Evolutionary conservation across 2,113 vertebrate species (phyloP).

Genomic region (Cololabis saira): DNA sequence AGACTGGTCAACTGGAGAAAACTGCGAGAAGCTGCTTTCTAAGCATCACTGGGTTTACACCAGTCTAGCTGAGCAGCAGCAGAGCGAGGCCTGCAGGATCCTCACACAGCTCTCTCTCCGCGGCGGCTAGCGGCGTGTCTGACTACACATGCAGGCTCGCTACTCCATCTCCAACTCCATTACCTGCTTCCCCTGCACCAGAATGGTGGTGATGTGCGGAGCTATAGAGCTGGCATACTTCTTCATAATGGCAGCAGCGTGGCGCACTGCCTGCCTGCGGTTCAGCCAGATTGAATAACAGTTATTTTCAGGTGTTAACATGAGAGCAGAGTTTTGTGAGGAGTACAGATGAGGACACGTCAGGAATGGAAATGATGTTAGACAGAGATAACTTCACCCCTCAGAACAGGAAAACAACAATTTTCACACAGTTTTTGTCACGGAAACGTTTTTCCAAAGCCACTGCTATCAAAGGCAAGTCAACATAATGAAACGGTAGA

Average conservation of each 20-base stretch:
- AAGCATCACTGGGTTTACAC: too few relatives aligned
- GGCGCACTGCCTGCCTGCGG: constrained; percentile 90
- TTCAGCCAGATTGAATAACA: constrained; percentile 55
- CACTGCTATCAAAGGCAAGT: neutral
- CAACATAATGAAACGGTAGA: neutral
- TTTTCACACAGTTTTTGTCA: neutral
- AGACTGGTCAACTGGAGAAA: too few relatives aligned
- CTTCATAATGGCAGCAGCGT: constrained; percentile 89
- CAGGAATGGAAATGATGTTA: neutral
- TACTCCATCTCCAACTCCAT: constrained; percentile 41
- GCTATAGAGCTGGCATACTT: constrained; percentile 95
- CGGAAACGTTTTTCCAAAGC: too few relatives aligned
- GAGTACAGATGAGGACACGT: constrained; percentile 7
- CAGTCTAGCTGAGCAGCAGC: neutral
- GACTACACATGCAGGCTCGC: constrained; percentile 71
- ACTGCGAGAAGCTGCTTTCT: too few relatives aligned
- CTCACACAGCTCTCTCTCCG: constrained; percentile 46
- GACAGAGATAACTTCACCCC: neutral
- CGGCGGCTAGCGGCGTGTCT: neutral
- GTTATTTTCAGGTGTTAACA: constrained; percentile 29
- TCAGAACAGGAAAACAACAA: neutral
- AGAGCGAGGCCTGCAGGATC: constrained; percentile 1
- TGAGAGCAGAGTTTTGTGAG: constrained; percentile 3
- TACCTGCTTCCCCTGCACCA: constrained; percentile 99
- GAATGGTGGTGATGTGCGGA: constrained; percentile 95